Evolutionary conservation across 2,113 vertebrate species (phyloP).

Genomic region (Anthoscopus minutus): DNA sequence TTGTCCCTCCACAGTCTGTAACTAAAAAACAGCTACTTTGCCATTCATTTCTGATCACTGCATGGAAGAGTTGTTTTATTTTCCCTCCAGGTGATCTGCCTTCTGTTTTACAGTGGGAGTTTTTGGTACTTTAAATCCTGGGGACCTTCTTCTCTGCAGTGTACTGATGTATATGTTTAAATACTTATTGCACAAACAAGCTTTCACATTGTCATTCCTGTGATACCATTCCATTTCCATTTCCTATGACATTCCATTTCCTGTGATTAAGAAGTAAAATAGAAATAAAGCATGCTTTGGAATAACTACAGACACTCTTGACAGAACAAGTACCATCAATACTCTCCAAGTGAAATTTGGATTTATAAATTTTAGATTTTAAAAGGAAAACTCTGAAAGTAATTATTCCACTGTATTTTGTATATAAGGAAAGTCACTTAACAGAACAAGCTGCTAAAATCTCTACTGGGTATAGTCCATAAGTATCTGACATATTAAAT

Average conservation of each 20-base stretch:
- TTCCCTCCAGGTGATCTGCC: not conserved
- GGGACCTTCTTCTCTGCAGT: not conserved
- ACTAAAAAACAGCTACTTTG: not conserved
- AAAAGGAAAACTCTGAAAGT: slow-evolving; percentile 30
- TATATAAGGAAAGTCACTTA: slow-evolving; percentile 3
- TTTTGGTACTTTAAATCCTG: not conserved
- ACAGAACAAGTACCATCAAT: not conserved
- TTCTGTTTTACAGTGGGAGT: not conserved
- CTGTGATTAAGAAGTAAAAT: not conserved
- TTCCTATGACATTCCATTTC: not conserved
- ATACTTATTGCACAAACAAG: not conserved
- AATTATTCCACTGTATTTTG: not conserved
- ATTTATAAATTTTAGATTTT: slow-evolving; percentile 48
- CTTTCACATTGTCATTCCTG: not conserved
- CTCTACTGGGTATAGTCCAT: slow-evolving; percentile 9
- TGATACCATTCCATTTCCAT: not conserved
- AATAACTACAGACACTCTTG: not conserved
- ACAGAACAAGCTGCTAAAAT: slow-evolving; percentile 44
- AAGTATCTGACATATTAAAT: slow-evolving; percentile 32
- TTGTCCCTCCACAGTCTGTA: not conserved
- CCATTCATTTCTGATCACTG: not conserved
- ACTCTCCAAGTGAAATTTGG: not conserved
- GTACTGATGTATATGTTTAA: not conserved
- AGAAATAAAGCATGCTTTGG: not conserved
- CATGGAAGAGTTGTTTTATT: not conserved